Base-by-base conservation (phyloP, 2,113 vertebrate genomes). In the Hippotragus niger region DNA sequence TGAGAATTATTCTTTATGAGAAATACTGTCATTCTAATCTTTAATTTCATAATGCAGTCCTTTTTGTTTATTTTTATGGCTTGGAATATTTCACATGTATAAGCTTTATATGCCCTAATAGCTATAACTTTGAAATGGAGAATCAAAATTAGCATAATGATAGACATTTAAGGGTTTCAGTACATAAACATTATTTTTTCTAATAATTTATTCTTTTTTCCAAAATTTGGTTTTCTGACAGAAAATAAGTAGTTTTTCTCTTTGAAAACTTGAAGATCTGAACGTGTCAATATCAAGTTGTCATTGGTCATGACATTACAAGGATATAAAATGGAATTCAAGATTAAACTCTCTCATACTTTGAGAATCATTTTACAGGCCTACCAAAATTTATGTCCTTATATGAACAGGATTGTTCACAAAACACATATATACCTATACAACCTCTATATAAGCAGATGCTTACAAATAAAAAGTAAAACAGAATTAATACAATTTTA, bases 21-120 rank as follows among this genome's bases (percentile, higher is more conserved):
- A 98, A 97, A 83, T 74, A 13, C 58, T 98, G 93, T 97, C 71
- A 80, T 97, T 98, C 88, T 95, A 95, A 97, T 95, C 87, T 98
- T 93, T 98, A 97, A 98, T 98, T 98, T 96, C 84, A 94, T 98
- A 92, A 97, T 19, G 11, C 43, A 53, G 17, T 60, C 0, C 2
- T 92, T 10, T 97, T 88, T 96, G 88, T 74, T 98, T 96, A 89
- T 96, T 93, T 95, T 86, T 80, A 52, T 93, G 45, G 13, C 31
- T 82, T 97, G 53, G 8, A 19, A 71, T 97, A 47, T 88, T 92
- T 83, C 60, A 33, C 55, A 45, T 33, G 12, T 15, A 10, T 96
- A 87, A n/a, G 0, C 14, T 43, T 14, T 88, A 90, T 33, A 96
- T 96, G 55, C 55, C 3, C 3, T 93, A 78, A 2, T 43, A 45